phyloP scores from a whole-genome alignment of 2,113 vertebrate species.

The Macaca nemestrina region DNA sequence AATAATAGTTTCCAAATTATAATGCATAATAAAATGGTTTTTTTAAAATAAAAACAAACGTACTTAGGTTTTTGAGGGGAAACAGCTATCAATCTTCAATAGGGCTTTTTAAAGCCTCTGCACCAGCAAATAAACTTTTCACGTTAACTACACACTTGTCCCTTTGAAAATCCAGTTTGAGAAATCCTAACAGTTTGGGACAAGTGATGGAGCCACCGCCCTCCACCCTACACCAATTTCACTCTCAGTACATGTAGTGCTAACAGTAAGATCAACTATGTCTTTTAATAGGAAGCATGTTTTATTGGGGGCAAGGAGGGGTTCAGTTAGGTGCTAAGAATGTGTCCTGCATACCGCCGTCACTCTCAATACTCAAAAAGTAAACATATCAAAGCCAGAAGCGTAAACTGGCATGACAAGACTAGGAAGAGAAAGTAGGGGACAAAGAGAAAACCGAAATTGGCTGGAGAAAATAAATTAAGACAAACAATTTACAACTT shows the following conservation, averaged over 20 bases:
- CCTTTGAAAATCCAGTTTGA: conserved; percentile 49
- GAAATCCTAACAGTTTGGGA: conserved; percentile 8
- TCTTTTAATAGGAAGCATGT: not conserved
- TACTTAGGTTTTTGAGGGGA: not conserved
- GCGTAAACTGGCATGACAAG: not conserved
- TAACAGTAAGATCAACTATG: not conserved
- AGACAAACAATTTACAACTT: not conserved
- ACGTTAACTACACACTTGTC: conserved; percentile 7
- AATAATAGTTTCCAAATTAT: not conserved
- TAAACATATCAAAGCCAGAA: conserved; percentile 45
- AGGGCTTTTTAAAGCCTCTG: not conserved
- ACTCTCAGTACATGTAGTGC: not conserved
- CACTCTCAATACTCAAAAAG: conserved; percentile 42
- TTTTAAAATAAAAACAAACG: not conserved
- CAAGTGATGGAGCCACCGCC: conserved; percentile 54
- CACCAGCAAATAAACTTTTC: not conserved
- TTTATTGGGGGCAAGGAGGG: not conserved
- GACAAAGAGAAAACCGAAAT: not conserved
- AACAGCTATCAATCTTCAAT: not conserved
- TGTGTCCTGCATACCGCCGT: not conserved
- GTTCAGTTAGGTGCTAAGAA: not conserved
- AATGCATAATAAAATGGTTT: no score
- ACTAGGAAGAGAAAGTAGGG: not conserved
- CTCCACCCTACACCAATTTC: conserved; percentile 25
- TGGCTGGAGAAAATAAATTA: not conserved